Evolutionary conservation across 2,797 vertebrate genomes (phyloP).

Genomic region (Pyrocephalus nanus): DNA sequence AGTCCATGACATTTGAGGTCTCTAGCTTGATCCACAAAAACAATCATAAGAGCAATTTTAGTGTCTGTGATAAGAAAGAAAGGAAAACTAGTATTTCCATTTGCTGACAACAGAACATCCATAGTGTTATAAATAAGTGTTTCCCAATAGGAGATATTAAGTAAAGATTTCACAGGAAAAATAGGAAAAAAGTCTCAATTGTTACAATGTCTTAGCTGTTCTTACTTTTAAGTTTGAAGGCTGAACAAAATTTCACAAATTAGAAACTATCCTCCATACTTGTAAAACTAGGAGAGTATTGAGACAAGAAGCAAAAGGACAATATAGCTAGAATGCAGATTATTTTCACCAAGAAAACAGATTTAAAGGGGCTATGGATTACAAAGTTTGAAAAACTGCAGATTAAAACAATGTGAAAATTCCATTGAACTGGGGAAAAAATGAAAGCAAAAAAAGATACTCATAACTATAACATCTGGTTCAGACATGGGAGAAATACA

Average conservation of each 20-base stretch:
- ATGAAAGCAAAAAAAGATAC: neutral
- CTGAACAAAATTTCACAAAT: neutral
- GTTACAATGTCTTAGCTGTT: neutral
- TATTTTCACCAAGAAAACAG: neutral
- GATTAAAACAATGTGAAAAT: neutral
- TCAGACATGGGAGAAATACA: neutral
- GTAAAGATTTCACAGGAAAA: neutral
- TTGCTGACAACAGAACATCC: conserved; percentile 7
- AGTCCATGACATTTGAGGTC: neutral
- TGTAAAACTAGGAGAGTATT: neutral
- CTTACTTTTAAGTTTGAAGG: neutral
- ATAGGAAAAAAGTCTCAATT: neutral
- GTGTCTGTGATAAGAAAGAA: neutral
- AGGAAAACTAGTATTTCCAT: neutral
- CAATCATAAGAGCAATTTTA: neutral
- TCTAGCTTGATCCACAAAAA: conserved; percentile 10
- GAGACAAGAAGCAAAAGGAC: neutral
- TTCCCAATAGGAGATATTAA: neutral
- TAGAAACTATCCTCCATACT: neutral
- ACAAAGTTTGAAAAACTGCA: neutral
- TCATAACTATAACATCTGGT: neutral
- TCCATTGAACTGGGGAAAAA: neutral
- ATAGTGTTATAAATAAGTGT: neutral
- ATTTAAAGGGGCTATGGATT: neutral
- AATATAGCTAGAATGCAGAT: neutral